These are phyloP conservation scores for Synanthedon vespiformis DNA, from an alignment of 2,888 invertebrate genomes.

Conservation along the genomic window DNA sequence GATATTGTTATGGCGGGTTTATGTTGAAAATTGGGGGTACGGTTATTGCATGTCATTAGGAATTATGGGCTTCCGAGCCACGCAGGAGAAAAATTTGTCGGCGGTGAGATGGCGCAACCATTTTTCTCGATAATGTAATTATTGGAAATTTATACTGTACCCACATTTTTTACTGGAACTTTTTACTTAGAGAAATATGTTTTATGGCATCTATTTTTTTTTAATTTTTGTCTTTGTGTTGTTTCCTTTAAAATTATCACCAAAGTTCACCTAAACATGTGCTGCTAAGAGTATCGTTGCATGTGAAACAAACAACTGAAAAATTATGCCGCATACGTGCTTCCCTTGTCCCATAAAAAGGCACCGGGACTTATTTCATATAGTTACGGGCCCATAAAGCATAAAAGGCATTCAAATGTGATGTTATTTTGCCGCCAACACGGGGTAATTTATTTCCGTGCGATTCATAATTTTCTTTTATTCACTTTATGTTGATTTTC, in stretches of 20 bases:
- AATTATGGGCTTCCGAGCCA: slow-evolving; percentile 67
- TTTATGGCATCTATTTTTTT: not conserved
- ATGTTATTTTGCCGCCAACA: slow-evolving; percentile 72
- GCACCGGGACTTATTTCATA: slow-evolving; percentile 62
- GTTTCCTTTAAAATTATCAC: not conserved
- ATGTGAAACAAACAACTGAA: slow-evolving; percentile 38
- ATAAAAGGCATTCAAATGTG: slow-evolving; percentile 71
- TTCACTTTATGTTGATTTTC: slow-evolving; percentile 72
- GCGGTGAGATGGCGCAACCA: slow-evolving; percentile 41
- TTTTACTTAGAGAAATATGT: not conserved
- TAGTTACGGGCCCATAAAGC: slow-evolving; percentile 67
- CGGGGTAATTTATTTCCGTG: slow-evolving; percentile 68
- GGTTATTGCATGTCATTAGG: slow-evolving; percentile 72
- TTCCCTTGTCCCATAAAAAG: slow-evolving; percentile 56
- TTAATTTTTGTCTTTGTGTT: not conserved
- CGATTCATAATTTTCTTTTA: slow-evolving; percentile 72
- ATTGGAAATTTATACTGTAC: slow-evolving; percentile 63
- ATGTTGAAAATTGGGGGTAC: slow-evolving; percentile 70
- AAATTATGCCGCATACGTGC: slow-evolving; percentile 65
- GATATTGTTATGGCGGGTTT: slow-evolving; percentile 71
- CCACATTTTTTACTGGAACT: slow-evolving; percentile 10
- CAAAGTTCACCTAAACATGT: not conserved
- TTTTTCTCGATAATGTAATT: slow-evolving; percentile 65
- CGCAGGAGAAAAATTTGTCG: slow-evolving; percentile 46
- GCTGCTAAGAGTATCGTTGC: not conserved